Conservation (phyloP, 2,797 vertebrate species). For the Cuculus canorus region DNA sequence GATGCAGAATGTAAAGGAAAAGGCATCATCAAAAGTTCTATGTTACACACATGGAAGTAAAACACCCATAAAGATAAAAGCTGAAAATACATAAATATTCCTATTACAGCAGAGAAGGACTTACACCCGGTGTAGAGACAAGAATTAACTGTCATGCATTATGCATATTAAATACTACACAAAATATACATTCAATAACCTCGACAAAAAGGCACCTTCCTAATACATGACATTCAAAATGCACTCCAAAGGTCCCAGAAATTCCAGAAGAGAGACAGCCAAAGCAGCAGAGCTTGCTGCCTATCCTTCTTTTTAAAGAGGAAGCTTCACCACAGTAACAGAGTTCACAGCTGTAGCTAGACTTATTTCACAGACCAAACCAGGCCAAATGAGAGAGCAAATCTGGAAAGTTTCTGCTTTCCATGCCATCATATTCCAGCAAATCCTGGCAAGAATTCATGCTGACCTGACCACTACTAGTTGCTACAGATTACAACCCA, state of each 20-base stretch:
- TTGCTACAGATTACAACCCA: constrained; percentile 66
- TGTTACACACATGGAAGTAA: background rate
- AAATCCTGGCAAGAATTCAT: constrained; percentile 69
- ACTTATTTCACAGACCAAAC: background rate
- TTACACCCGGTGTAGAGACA: background rate
- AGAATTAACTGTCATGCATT: background rate
- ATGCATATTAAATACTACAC: background rate
- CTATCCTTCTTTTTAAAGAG: background rate
- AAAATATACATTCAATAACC: background rate
- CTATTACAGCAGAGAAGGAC: background rate
- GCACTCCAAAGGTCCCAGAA: background rate
- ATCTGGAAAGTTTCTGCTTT: constrained; percentile 62
- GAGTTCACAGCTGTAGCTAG: background rate
- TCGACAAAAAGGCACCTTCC: constrained; percentile 11
- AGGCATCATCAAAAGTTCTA: background rate
- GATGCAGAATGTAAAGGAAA: background rate
- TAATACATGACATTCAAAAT: background rate
- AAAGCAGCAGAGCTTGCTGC: background rate
- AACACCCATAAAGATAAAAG: background rate
- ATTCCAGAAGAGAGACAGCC: background rate
- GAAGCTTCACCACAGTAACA: background rate
- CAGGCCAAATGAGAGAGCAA: constrained; percentile 46
- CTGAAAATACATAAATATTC: background rate
- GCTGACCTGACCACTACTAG: constrained; percentile 63
- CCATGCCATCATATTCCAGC: constrained; percentile 58